These are phyloP conservation scores for Thamnophis sirtalis DNA, from an alignment of 2,113 vertebrate genomes.

Conservation along the genomic window DNA sequence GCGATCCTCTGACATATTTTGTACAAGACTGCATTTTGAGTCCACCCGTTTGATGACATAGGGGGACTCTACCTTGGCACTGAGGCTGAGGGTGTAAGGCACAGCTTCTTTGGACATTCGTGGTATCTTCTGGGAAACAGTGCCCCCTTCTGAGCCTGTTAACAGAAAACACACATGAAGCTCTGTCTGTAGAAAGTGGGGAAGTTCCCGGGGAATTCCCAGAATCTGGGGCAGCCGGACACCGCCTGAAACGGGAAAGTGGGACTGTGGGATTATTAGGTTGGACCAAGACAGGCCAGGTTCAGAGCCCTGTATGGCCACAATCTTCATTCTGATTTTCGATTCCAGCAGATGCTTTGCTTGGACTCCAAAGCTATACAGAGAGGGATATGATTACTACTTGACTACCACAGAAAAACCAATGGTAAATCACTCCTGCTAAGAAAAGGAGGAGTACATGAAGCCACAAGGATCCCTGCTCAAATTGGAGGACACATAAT, in stretches of 20 bases:
- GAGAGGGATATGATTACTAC: not conserved
- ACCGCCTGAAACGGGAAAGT: not conserved
- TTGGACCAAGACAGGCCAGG: not conserved
- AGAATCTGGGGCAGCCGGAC: not conserved
- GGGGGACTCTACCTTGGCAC: conserved; percentile 64
- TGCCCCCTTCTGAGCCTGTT: conserved; percentile 7
- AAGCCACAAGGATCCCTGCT: not conserved
- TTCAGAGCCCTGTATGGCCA: not conserved
- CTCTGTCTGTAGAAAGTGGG: not conserved
- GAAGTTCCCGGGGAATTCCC: not conserved
- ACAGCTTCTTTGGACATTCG: conserved; percentile 45
- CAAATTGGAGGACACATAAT: not conserved
- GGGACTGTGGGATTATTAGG: not conserved
- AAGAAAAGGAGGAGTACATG: not conserved
- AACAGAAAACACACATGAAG: not conserved
- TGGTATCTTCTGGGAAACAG: not conserved
- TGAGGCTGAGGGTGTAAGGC: conserved; percentile 73
- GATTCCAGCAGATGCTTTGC: not conserved
- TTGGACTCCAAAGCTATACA: not conserved
- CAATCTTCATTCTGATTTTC: not conserved
- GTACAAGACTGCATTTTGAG: conserved; percentile 70
- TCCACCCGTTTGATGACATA: conserved; percentile 72
- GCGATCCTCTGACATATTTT: conserved; percentile 64
- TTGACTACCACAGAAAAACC: not conserved
- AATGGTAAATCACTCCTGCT: not conserved